phyloP scores from a whole-genome alignment of 2,888 invertebrate species.

The Taphrorychus bicolor region DNA sequence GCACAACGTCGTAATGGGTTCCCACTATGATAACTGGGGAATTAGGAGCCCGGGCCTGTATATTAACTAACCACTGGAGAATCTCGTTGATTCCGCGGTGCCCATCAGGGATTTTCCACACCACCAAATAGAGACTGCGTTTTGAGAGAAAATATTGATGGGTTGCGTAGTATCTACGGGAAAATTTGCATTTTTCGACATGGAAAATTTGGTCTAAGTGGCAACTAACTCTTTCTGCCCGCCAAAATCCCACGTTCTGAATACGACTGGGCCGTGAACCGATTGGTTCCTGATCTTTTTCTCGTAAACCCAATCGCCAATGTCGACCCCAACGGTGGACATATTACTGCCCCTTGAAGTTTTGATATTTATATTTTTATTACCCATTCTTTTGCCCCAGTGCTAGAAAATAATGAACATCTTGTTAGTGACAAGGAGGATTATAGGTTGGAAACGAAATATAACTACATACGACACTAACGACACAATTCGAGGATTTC shows the following conservation, averaged over 20 bases:
- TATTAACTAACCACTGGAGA: constrained; percentile 94
- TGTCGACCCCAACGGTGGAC: constrained; percentile 97
- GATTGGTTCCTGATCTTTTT: constrained; percentile 78
- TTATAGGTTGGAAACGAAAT: background rate
- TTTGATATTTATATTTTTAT: constrained; percentile 79
- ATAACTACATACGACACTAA: too few species aligned
- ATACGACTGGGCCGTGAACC: constrained; percentile 83
- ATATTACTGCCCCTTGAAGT: constrained; percentile 81
- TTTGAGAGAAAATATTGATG: constrained; percentile 98
- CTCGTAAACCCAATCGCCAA: constrained; percentile 93
- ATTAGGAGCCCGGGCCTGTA: constrained; percentile 92
- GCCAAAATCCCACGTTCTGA: constrained; percentile 98
- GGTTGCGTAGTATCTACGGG: constrained; percentile 94
- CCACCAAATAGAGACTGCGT: constrained; percentile 91
- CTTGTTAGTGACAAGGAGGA: background rate
- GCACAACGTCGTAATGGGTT: constrained; percentile 91
- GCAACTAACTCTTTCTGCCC: constrained; percentile 86
- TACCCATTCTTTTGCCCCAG: constrained; percentile 96
- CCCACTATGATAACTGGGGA: constrained; percentile 96
- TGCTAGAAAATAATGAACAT: constrained; percentile 65
- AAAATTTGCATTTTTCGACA: background rate
- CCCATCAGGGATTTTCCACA: constrained; percentile 95
- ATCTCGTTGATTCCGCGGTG: constrained; percentile 89
- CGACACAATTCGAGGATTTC: too few species aligned
- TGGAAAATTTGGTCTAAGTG: background rate